These are phyloP conservation scores for Agonopterix arenella DNA, from an alignment of 2,888 invertebrate genomes.

Conservation along the genomic window DNA sequence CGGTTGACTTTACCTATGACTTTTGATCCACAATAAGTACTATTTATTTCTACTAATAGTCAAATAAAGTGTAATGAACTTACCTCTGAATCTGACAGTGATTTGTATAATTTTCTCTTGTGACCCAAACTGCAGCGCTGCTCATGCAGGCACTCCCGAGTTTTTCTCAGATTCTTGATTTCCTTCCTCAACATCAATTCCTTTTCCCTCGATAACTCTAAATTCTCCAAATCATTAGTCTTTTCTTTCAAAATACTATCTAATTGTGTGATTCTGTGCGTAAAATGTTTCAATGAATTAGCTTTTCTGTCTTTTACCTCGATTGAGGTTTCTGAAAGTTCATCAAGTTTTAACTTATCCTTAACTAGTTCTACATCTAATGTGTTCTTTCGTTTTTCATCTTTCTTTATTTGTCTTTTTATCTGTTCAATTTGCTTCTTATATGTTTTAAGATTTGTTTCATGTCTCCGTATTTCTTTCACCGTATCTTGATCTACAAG, in stretches of 20 bases:
- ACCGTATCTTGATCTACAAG: constrained; percentile 74
- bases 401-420: constrained; percentile 83
- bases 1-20: too few relatives aligned
- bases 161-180: constrained; percentile 86
- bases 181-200: constrained; percentile 84
- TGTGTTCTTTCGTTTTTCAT: constrained; percentile 82
- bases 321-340: constrained; percentile 67
- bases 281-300: constrained; percentile 79
- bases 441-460: constrained; percentile 83
- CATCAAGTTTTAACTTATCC: constrained; percentile 69
- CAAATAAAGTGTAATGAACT: constrained; percentile 1
- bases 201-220: constrained; percentile 76
- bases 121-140: constrained; percentile 85
- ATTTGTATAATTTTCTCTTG: constrained; percentile 84
- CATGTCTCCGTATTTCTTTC: constrained; percentile 83
- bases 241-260: constrained; percentile 84
- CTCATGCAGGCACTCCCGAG: constrained; percentile 86
- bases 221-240: constrained; percentile 79
- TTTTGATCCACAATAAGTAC: too few relatives aligned
- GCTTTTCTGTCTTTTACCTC: constrained; percentile 76
- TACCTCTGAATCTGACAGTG: constrained; percentile 82
- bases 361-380: constrained; percentile 81
- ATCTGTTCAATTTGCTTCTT: constrained; percentile 86
- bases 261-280: constrained; percentile 80
- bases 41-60: background rate